phyloP scores from a whole-genome alignment of 2,113 vertebrate genomes.

The Brachionichthys hirsutus region DNA sequence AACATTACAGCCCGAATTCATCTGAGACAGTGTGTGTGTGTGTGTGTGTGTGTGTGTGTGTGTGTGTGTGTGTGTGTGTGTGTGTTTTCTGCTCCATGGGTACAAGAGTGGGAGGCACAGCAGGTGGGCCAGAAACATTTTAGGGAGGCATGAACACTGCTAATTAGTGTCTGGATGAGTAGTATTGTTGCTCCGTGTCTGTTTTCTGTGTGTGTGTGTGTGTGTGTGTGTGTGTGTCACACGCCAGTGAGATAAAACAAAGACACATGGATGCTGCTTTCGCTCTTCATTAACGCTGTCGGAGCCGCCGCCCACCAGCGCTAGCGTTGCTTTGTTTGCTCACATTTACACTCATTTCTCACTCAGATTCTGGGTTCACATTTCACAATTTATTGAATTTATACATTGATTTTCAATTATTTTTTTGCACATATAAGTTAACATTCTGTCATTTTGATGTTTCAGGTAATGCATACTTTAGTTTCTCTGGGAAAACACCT shows the following conservation, averaged over 20 bases:
- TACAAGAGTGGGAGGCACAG: constrained; percentile 46
- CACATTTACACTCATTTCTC: too few species aligned
- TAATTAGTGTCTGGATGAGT: constrained; percentile 66
- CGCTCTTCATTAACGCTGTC: constrained; percentile 35
- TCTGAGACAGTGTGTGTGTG: neutral
- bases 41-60: constrained; percentile 10
- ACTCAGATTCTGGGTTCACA: too few species aligned
- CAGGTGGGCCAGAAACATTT: constrained; percentile 49
- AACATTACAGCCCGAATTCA: constrained; percentile 18
- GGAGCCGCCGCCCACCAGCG: too few species aligned
- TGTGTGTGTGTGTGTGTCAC: constrained; percentile 17
- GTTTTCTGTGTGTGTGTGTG: constrained; percentile 17
- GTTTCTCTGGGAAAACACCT: too few species aligned
- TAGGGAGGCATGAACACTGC: constrained; percentile 49
- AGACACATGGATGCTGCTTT: constrained; percentile 36
- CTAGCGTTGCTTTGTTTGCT: too few species aligned
- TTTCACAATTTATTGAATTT: too few species aligned
- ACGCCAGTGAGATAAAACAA: constrained; percentile 45
- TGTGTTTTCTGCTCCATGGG: neutral
- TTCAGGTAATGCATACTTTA: too few species aligned
- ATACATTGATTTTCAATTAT: too few species aligned
- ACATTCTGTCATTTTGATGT: too few species aligned
- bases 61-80: constrained; percentile 6
- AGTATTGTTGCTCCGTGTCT: constrained; percentile 45
- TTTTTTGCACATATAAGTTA: too few species aligned